Conservation (phyloP, 2,797 vertebrate genomes). For the Artibeus jamaicensis region DNA sequence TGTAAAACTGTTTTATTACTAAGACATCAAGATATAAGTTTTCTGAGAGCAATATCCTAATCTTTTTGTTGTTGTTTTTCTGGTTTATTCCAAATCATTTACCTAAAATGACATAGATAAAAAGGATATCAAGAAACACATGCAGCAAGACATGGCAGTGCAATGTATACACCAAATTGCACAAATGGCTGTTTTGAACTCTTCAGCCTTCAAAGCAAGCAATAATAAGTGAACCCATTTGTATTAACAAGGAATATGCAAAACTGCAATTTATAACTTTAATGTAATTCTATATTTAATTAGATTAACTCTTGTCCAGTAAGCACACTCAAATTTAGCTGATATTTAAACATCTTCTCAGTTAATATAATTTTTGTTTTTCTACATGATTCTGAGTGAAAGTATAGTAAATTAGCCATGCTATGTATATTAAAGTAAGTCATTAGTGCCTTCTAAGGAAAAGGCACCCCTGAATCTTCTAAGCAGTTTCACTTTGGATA, state of each 20-base stretch:
- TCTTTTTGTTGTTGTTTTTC: constrained; percentile 43
- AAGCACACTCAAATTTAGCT: constrained; percentile 10
- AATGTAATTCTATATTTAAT: constrained; percentile 13
- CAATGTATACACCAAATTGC: background rate
- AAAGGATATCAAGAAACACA: constrained; percentile 17
- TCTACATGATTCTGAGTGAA: background rate
- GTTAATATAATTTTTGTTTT: constrained; percentile 44
- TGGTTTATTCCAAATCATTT: constrained; percentile 45
- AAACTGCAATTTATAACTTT: background rate
- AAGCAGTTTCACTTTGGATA: background rate
- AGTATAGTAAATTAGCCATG: background rate
- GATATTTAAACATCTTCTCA: background rate
- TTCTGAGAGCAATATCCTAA: constrained; percentile 15
- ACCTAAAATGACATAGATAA: constrained; percentile 33
- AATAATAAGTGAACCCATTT: background rate
- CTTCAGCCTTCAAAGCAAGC: background rate
- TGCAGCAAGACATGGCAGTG: background rate
- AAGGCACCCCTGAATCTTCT: background rate
- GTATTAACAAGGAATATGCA: background rate
- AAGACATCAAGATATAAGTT: constrained; percentile 25
- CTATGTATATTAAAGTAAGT: background rate
- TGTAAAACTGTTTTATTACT: constrained; percentile 30
- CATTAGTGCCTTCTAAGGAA: background rate
- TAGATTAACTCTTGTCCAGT: background rate
- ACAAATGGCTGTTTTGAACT: background rate